Conservation (phyloP, 2,113 vertebrate species). For the Pantherophis guttatus region DNA sequence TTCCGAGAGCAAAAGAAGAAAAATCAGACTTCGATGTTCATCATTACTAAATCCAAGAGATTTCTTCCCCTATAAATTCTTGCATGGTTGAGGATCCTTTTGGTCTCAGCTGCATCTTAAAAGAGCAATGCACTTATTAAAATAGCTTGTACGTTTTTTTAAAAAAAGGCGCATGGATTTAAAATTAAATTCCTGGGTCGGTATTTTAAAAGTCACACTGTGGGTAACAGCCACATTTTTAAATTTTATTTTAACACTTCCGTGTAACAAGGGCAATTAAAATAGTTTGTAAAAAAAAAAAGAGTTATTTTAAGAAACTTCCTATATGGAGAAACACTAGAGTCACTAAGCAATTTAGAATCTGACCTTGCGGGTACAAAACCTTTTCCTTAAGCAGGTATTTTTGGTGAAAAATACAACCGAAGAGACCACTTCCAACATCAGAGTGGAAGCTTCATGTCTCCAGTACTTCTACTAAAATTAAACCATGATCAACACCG, state of each 20-base stretch:
- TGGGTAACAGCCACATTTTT: slow-evolving; percentile 42
- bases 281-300: neutral
- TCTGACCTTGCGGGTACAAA: neutral
- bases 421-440: neutral
- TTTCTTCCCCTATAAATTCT: slow-evolving; percentile 39
- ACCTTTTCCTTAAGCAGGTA: neutral
- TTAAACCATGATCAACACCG: neutral
- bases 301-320: neutral
- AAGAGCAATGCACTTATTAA: slow-evolving; percentile 60
- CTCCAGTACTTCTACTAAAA: neutral
- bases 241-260: slow-evolving; percentile 53
- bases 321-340: neutral
- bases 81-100: slow-evolving; percentile 2
- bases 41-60: slow-evolving; percentile 31
- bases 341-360: neutral
- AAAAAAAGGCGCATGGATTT: slow-evolving; percentile 67
- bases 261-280: slow-evolving; percentile 9
- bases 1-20: slow-evolving; percentile 49
- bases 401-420: neutral
- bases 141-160: slow-evolving; percentile 38
- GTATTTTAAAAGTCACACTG: slow-evolving; percentile 41
- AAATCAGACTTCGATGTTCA: slow-evolving; percentile 31
- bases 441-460: neutral
- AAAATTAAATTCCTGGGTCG: slow-evolving; percentile 57
- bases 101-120: slow-evolving; percentile 41